Conservation (phyloP, 1,140 invertebrate species). For the Vollenhovia emeryi region DNA sequence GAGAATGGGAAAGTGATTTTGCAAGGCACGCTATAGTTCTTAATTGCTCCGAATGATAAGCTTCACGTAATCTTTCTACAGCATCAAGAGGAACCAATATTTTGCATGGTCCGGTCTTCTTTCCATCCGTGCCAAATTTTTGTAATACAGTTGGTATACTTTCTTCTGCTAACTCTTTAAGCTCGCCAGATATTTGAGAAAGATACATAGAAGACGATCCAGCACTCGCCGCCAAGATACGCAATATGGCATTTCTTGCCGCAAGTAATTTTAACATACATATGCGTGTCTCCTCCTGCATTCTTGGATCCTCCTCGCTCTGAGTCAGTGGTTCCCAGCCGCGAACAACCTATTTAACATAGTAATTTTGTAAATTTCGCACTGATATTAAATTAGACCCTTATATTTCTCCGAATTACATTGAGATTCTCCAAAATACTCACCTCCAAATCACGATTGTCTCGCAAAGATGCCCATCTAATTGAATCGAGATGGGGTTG, state of each 20-base stretch:
- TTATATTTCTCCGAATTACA: neutral
- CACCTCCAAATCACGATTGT: slow-evolving; percentile 87
- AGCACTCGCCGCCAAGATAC: slow-evolving; percentile 79
- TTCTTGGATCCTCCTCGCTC: slow-evolving; percentile 74
- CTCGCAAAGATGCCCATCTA: slow-evolving; percentile 85
- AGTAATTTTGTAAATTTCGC: slow-evolving; percentile 41
- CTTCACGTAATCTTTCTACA: slow-evolving; percentile 81
- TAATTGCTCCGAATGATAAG: slow-evolving; percentile 80
- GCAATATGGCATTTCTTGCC: slow-evolving; percentile 80
- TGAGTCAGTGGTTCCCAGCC: slow-evolving; percentile 80
- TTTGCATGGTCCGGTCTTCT: slow-evolving; percentile 74
- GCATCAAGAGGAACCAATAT: slow-evolving; percentile 82
- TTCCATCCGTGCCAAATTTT: slow-evolving; percentile 76
- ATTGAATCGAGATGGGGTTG: slow-evolving; percentile 86
- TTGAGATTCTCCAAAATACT: neutral
- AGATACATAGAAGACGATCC: slow-evolving; percentile 74
- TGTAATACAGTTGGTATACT: slow-evolving; percentile 75
- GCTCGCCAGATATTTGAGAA: slow-evolving; percentile 72
- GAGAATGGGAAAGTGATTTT: slow-evolving; percentile 75
- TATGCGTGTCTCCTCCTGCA: slow-evolving; percentile 79
- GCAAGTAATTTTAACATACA: slow-evolving; percentile 80
- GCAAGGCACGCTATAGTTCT: slow-evolving; percentile 78
- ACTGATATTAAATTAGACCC: neutral
- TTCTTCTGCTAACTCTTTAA: slow-evolving; percentile 76
- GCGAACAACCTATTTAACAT: slow-evolving; percentile 77